Conservation (phyloP, 2,113 vertebrate genomes). For the Plotosus lineatus region DNA sequence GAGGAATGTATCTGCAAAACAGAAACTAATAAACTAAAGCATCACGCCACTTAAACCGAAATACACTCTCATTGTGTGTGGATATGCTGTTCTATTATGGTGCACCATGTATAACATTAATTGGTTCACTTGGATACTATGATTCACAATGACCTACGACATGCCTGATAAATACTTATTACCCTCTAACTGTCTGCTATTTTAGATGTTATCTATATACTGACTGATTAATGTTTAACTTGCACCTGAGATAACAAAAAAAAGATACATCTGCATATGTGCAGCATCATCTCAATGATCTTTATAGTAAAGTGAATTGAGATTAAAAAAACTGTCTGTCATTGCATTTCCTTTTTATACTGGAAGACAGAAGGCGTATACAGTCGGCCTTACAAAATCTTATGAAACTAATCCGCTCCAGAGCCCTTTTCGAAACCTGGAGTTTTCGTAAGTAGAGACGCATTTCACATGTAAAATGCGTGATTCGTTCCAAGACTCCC, state of each 20-base stretch:
- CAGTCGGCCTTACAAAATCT: too few relatives aligned
- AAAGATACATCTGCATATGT: too few relatives aligned
- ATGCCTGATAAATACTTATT: not conserved
- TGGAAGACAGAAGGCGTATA: not conserved
- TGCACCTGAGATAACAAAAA: not conserved
- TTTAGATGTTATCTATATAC: not conserved
- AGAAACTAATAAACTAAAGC: conserved; percentile 47
- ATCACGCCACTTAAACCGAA: not conserved
- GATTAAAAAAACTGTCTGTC: not conserved
- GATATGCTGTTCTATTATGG: not conserved
- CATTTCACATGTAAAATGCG: too few relatives aligned
- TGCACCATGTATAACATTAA: not conserved
- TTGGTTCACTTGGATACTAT: not conserved
- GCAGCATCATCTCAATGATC: not conserved
- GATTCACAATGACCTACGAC: not conserved
- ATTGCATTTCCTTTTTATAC: not conserved
- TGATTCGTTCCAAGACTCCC: too few relatives aligned
- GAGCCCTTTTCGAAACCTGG: too few relatives aligned
- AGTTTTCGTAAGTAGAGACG: too few relatives aligned
- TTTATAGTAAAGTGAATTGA: not conserved
- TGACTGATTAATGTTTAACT: not conserved
- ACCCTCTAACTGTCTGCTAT: not conserved
- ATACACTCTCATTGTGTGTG: not conserved
- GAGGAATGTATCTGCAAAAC: conserved; percentile 89
- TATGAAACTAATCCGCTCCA: too few relatives aligned